Conservation (phyloP, 1,140 invertebrate genomes). For the Cydia splendana region DNA sequence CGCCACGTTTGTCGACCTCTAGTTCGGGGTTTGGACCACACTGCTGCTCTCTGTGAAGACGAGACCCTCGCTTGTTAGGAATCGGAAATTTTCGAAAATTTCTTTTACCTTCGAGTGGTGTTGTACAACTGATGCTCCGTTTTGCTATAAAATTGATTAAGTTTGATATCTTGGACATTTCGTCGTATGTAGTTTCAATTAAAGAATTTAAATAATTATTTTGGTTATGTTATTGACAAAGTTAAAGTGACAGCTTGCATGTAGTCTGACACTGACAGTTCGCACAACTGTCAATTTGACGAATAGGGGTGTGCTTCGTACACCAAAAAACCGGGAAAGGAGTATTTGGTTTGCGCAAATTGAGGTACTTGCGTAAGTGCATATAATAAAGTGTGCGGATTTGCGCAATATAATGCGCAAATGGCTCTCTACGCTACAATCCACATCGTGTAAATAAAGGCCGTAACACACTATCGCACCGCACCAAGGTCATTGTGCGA, state of each 20-base stretch:
- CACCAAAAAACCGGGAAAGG: not conserved
- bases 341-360: no score
- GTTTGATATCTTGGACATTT: constrained; percentile 62
- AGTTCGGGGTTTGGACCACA: constrained; percentile 82
- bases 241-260: not conserved
- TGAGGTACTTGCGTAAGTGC: no score
- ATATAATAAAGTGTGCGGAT: no score
- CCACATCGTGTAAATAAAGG: no score
- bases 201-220: constrained; percentile 6
- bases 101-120: constrained; percentile 83
- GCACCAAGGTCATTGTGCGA: no score
- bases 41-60: constrained; percentile 83
- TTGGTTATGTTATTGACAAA: constrained; percentile 37
- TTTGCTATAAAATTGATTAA: constrained; percentile 63
- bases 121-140: constrained; percentile 82
- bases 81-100: constrained; percentile 90
- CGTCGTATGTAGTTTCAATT: constrained; percentile 19
- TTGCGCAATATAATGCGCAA: no score
- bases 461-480: no score
- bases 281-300: not conserved
- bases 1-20: constrained; percentile 84
- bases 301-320: not conserved
- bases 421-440: no score
- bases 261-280: not conserved
- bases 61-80: constrained; percentile 86